Percentiles rank a stretch among this genome's conserved stretches.
phyloP scores from a whole-genome alignment of 2,888 invertebrate genomes.

The Cantharis lateralis region DNA sequence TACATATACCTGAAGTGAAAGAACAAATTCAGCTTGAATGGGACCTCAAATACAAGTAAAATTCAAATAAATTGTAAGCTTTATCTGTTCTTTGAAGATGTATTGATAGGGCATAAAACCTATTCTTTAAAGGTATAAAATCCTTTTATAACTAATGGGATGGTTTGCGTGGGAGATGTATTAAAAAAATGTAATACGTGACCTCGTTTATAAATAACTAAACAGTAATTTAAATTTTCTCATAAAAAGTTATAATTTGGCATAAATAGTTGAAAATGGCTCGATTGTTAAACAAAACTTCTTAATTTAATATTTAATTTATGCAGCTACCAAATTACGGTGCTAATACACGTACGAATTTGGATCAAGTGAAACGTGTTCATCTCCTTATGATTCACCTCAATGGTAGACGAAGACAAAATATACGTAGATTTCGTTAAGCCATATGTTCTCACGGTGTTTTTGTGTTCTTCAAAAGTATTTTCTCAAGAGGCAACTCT shows the following conservation, averaged over 20 bases:
- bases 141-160: constrained; percentile 10
- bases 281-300: constrained; percentile 10
- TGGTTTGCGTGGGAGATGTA: constrained; percentile 13
- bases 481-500: constrained; percentile 27
- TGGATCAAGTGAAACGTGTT: constrained; percentile 5
- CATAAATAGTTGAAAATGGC: constrained; percentile 5
- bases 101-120: constrained; percentile 15
- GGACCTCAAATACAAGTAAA: constrained; percentile 6
- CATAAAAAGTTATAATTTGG: background rate
- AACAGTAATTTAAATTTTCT: background rate
- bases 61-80: constrained; percentile 13
- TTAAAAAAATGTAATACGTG: constrained; percentile 1
- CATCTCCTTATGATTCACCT: background rate
- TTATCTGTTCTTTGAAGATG: constrained; percentile 21
- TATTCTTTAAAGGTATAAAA: constrained; percentile 7
- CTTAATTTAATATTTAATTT: constrained; percentile 7
- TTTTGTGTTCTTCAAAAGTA: constrained; percentile 21
- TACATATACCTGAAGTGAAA: background rate
- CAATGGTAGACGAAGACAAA: constrained; percentile 9
- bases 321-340: constrained; percentile 14
- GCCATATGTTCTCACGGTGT: constrained; percentile 29
- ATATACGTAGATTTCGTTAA: constrained; percentile 18
- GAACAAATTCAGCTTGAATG: constrained; percentile 9
- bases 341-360: constrained; percentile 12
- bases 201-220: constrained; percentile 1